phyloP scores from a whole-genome alignment of 2,888 invertebrate species.

The Embidobia sp. region DNA sequence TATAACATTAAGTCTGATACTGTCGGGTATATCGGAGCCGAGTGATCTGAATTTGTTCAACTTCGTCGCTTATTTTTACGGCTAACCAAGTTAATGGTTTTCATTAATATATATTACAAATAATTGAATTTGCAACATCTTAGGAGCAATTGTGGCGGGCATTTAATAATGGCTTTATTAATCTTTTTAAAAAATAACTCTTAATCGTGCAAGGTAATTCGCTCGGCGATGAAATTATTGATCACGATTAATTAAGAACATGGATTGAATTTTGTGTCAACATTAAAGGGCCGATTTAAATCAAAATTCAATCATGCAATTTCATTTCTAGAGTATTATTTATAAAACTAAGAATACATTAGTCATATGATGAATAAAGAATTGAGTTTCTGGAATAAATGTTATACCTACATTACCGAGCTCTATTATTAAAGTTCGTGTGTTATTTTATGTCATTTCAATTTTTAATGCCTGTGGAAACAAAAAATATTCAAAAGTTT shows the following conservation, averaged over 20 bases:
- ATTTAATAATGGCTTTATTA: no score
- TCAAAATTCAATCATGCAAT: constrained; percentile 2
- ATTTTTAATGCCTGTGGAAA: not conserved
- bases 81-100: constrained; percentile 22
- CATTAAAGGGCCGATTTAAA: not conserved
- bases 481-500: no score
- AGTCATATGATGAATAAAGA: not conserved
- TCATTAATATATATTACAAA: constrained; percentile 34
- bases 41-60: constrained; percentile 18
- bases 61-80: constrained; percentile 12
- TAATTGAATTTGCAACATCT: constrained; percentile 21
- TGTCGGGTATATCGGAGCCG: no score
- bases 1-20: no score
- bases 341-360: not conserved
- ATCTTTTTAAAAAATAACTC: no score
- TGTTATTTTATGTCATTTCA: not conserved
- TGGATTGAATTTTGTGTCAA: not conserved
- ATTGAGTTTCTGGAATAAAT: not conserved
- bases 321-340: not conserved
- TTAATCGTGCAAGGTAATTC: not conserved
- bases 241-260: constrained; percentile 1
- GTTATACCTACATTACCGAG: no score
- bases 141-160: not conserved
- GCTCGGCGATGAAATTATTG: not conserved
- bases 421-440: no score